These are phyloP conservation scores for Sinonovacula constricta DNA, from an alignment of 1,140 invertebrate species.

Conservation along the genomic window DNA sequence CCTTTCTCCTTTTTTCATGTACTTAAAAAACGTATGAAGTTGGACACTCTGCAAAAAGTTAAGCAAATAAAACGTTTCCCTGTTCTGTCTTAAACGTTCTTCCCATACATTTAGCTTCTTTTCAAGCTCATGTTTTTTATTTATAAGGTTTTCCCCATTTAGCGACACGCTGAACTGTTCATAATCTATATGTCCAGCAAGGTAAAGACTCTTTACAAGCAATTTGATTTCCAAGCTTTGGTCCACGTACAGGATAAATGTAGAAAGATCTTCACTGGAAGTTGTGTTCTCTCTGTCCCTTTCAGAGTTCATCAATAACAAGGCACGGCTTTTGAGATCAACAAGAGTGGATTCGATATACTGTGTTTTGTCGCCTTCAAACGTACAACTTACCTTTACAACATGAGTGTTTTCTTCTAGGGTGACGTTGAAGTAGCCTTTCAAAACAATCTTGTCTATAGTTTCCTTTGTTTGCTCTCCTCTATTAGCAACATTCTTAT, in stretches of 20 bases:
- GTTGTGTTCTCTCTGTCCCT: constrained; percentile 4
- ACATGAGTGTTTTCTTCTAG: constrained; percentile 17
- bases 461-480: constrained; percentile 62
- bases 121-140: constrained; percentile 7
- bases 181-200: constrained; percentile 55
- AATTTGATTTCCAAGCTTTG: constrained; percentile 45
- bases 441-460: constrained; percentile 50
- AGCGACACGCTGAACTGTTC: too few species aligned
- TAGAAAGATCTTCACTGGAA: constrained; percentile 30
- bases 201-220: constrained; percentile 34
- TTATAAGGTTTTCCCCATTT: constrained; percentile 22
- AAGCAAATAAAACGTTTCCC: constrained; percentile 53
- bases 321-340: constrained; percentile 62
- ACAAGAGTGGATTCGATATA: constrained; percentile 42
- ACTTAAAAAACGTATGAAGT: constrained; percentile 47
- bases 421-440: constrained; percentile 54
- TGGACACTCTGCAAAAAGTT: constrained; percentile 58
- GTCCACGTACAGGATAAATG: constrained; percentile 54
- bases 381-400: constrained; percentile 51
- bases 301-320: constrained; percentile 58
- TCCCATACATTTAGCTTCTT: constrained; percentile 40
- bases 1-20: constrained; percentile 19
- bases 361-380: constrained; percentile 4
- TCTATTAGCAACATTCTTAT: constrained; percentile 63
- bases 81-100: neutral